A percentile compares a stretch with the other conserved stretches of the same genome.
Evolutionary conservation across 2,888 invertebrate species (phyloP).

Genomic region (Brachypalpus laphriformis): DNA sequence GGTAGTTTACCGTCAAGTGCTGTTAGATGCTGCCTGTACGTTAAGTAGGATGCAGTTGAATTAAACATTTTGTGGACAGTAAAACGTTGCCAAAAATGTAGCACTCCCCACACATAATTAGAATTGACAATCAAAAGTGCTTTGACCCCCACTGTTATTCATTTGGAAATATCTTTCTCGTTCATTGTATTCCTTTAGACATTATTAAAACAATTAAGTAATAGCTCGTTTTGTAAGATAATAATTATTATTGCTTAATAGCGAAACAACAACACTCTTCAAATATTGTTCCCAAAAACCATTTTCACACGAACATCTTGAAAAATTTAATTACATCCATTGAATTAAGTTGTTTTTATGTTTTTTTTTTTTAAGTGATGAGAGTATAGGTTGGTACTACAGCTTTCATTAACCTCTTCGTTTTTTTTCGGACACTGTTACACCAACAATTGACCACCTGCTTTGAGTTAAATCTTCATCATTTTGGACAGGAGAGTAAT

Average conservation of each 20-base stretch:
- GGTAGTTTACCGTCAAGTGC: background rate
- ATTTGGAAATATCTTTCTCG: no score
- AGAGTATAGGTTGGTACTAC: background rate
- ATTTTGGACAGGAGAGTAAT: background rate
- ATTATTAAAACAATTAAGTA: conserved; percentile 7
- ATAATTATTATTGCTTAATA: background rate
- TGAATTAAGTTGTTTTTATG: conserved; percentile 18
- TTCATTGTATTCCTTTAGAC: background rate
- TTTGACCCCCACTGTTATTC: no score
- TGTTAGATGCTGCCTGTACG: background rate
- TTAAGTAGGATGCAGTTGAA: background rate
- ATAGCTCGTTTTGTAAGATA: background rate
- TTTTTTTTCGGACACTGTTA: background rate
- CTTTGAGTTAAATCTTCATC: background rate
- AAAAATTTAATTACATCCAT: conserved; percentile 36
- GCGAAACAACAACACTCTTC: background rate
- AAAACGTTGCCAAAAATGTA: no score
- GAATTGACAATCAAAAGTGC: background rate
- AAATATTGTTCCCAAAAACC: background rate
- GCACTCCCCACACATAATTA: background rate
- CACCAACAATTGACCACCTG: background rate
- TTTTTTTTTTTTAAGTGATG: conserved; percentile 1
- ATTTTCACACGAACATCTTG: conserved; percentile 23
- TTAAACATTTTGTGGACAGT: background rate
- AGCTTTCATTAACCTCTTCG: conserved; percentile 9